A percentile compares a stretch with the other conserved stretches of the same genome.
Evolutionary conservation across 2,888 invertebrate species (phyloP).

Genomic region (Panzeria rudis): DNA sequence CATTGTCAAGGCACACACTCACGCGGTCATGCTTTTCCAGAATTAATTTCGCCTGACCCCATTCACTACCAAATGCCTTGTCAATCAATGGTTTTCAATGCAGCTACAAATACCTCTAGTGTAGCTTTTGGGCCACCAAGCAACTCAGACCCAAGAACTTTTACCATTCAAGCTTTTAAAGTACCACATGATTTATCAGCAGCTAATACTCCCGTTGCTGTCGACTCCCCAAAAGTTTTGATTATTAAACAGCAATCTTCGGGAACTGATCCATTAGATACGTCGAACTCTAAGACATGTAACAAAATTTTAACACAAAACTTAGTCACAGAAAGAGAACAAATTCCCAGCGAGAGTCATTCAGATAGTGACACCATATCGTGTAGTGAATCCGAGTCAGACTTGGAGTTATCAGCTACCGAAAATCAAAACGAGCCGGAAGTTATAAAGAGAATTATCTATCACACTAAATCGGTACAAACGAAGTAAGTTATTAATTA

Average conservation of each 20-base stretch:
- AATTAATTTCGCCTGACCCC: not conserved
- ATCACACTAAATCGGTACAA: slow-evolving; percentile 49
- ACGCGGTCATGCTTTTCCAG: not conserved
- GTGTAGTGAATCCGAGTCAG: slow-evolving; percentile 28
- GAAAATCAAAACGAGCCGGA: slow-evolving; percentile 20
- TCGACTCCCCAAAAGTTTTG: slow-evolving; percentile 27
- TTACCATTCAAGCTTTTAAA: slow-evolving; percentile 15
- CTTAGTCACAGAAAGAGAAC: not conserved
- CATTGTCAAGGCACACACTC: not conserved
- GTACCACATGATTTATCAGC: not conserved
- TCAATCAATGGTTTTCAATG: not conserved
- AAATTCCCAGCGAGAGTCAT: not conserved
- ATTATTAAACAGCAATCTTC: slow-evolving; percentile 21
- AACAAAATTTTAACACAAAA: not conserved
- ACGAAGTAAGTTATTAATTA: slow-evolving; percentile 55
- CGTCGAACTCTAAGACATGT: not conserved
- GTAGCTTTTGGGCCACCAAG: not conserved
- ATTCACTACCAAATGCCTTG: not conserved
- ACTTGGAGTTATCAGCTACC: not conserved
- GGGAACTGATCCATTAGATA: slow-evolving; percentile 40
- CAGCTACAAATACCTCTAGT: not conserved
- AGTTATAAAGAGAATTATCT: slow-evolving; percentile 56
- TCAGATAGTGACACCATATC: not conserved
- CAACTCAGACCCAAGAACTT: not conserved
- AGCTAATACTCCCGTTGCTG: slow-evolving; percentile 1